A percentile compares a stretch with the other conserved stretches of the same genome.
phyloP scores from a whole-genome alignment of 2,888 invertebrate genomes.

The Parnassius orleans region DNA sequence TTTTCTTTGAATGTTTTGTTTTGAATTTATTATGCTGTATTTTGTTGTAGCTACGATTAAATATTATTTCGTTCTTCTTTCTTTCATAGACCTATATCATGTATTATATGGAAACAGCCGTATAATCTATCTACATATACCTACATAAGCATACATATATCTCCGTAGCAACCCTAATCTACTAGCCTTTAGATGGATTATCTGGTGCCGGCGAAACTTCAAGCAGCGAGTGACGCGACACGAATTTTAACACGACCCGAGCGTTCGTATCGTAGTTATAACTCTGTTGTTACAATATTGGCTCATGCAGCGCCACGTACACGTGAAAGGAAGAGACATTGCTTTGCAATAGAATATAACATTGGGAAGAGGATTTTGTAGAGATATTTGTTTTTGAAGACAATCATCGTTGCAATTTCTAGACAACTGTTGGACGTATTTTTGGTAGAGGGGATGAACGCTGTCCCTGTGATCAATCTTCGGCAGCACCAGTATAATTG shows the following conservation, averaged over 20 bases:
- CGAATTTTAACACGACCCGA: slow-evolving; percentile 21
- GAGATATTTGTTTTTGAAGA: background rate
- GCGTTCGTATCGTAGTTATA: slow-evolving; percentile 5
- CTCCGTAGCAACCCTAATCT: slow-evolving; percentile 15
- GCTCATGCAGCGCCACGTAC: slow-evolving; percentile 12
- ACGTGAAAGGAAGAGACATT: slow-evolving; percentile 11
- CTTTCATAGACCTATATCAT: background rate
- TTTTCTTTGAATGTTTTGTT: too few relatives aligned
- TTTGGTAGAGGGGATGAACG: too few relatives aligned
- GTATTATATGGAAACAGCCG: background rate
- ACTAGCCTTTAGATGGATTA: slow-evolving; percentile 25
- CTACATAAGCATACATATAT: too few relatives aligned
- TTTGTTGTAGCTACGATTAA: too few relatives aligned
- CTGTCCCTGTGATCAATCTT: too few relatives aligned
- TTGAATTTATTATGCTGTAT: too few relatives aligned
- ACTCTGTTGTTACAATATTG: slow-evolving; percentile 5
- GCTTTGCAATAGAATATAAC: background rate
- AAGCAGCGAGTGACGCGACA: slow-evolving; percentile 17
- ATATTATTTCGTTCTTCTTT: too few relatives aligned
- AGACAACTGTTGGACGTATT: too few relatives aligned
- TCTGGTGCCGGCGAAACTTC: slow-evolving; percentile 24
- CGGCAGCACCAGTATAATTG: too few relatives aligned
- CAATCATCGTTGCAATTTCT: too few relatives aligned
- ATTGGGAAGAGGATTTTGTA: background rate
- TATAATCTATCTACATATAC: background rate